phyloP scores from a whole-genome alignment of 2,888 invertebrate species.

The Drosophila robusta region DNA sequence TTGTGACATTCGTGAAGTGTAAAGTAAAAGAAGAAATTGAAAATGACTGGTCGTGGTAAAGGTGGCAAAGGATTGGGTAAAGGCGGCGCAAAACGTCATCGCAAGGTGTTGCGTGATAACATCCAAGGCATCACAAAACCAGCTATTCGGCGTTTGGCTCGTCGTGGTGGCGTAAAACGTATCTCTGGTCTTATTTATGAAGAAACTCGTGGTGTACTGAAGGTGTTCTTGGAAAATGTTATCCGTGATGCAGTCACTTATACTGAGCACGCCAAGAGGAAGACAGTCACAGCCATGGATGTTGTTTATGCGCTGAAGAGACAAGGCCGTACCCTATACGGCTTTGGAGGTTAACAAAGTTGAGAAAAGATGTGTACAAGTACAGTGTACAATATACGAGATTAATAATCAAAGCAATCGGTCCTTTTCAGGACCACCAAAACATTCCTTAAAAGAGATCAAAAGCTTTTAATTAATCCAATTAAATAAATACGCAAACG shows the following conservation, averaged over 20 bases:
- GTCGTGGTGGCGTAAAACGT: conserved; percentile 89
- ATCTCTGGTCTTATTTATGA: conserved; percentile 92
- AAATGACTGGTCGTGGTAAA: conserved; percentile 92
- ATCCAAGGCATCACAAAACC: conserved; percentile 90
- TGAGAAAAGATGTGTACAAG: too few species aligned
- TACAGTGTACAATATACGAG: too few species aligned
- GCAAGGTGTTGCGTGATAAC: conserved; percentile 92
- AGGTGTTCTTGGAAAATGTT: conserved; percentile 89
- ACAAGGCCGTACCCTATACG: conserved; percentile 90
- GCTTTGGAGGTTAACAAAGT: conserved; percentile 27
- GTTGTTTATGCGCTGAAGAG: conserved; percentile 92
- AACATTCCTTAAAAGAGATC: neutral
- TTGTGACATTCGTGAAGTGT: conserved; percentile 10
- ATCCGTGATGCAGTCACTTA: conserved; percentile 92
- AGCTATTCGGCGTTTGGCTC: conserved; percentile 90
- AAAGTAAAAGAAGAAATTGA: conserved; percentile 88
- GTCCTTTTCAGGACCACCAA: conserved; percentile 42
- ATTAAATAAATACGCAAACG: too few species aligned
- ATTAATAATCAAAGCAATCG: conserved; percentile 20
- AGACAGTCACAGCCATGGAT: conserved; percentile 94
- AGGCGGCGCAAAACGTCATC: conserved; percentile 93
- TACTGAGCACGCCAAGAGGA: conserved; percentile 93
- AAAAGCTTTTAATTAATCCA: neutral
- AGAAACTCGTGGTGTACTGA: conserved; percentile 91
- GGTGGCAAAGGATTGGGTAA: conserved; percentile 92